A percentile compares a stretch with the other conserved stretches of the same genome.
Conservation (phyloP, 2,113 vertebrate species). For the Pedetes capensis region DNA sequence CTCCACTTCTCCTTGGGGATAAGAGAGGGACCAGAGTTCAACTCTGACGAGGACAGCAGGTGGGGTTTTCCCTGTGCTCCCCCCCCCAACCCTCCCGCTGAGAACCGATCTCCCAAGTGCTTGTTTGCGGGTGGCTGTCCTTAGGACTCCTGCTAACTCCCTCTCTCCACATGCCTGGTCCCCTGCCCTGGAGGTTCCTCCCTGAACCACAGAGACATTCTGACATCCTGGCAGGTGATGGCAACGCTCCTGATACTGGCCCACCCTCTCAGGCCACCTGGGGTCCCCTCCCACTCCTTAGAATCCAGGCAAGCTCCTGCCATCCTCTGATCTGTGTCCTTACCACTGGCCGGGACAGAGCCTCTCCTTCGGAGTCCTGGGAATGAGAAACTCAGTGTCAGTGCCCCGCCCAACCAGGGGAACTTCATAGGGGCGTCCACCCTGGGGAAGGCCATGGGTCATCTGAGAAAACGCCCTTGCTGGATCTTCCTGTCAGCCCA, state of each 20-base stretch:
- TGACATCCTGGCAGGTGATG: not conserved
- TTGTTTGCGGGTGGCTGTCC: not conserved
- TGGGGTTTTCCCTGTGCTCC: not conserved
- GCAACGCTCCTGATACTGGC: not conserved
- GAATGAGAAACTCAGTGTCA: conserved; percentile 52
- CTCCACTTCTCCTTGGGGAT: conserved; percentile 61
- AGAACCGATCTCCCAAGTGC: not conserved
- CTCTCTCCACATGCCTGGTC: not conserved
- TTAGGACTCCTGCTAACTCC: not conserved
- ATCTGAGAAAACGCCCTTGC: not conserved
- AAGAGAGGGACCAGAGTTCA: not conserved
- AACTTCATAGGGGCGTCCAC: not conserved
- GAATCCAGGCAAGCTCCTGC: not conserved
- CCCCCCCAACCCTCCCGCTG: not conserved
- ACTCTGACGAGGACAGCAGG: rapidly evolving
- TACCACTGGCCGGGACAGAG: conserved; percentile 47
- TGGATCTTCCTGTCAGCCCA: not conserved
- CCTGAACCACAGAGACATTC: not conserved
- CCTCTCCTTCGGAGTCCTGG: conserved; percentile 67
- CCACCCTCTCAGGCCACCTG: not conserved
- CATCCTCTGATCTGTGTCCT: not conserved
- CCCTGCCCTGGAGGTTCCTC: not conserved
- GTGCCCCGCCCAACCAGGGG: not conserved
- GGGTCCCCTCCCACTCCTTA: not conserved
- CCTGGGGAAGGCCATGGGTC: not conserved